Percentiles rank a stretch among this genome's conserved stretches.
These are phyloP conservation scores for Clepsis dumicolana DNA, from an alignment of 2,888 invertebrate species.

Conservation along the genomic window DNA sequence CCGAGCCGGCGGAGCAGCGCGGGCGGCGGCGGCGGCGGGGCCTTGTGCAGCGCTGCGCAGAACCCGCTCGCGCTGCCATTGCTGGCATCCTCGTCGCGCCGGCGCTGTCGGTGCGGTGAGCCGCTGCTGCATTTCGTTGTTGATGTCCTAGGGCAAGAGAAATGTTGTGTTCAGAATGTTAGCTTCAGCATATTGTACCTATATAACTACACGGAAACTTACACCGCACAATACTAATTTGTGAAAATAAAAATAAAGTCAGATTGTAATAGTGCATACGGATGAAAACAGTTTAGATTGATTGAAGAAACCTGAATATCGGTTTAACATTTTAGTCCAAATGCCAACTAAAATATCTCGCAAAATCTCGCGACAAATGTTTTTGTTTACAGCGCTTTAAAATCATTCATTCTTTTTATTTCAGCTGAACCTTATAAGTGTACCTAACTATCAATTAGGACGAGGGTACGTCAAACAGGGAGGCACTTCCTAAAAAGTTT, in stretches of 20 bases:
- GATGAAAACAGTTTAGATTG: too few relatives aligned
- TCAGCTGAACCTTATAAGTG: background rate
- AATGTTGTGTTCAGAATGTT: background rate
- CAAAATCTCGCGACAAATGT: background rate
- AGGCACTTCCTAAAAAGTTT: constrained; percentile 10
- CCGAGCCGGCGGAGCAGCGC: constrained; percentile 91
- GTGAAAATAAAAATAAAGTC: too few relatives aligned
- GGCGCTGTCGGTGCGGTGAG: constrained; percentile 88
- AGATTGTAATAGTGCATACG: too few relatives aligned
- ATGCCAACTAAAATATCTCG: background rate
- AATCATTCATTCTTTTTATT: background rate
- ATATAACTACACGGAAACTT: background rate
- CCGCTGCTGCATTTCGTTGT: constrained; percentile 79
- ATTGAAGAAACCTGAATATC: too few relatives aligned
- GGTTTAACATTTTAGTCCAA: too few relatives aligned
- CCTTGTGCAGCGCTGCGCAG: constrained; percentile 89
- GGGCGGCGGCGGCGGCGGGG: constrained; percentile 93
- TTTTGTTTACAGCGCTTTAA: background rate
- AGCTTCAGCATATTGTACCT: background rate
- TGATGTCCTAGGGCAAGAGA: constrained; percentile 84
- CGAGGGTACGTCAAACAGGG: constrained; percentile 1
- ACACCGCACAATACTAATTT: too few relatives aligned
- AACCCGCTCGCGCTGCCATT: constrained; percentile 86
- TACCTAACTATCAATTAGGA: background rate
- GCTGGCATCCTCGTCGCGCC: constrained; percentile 74